Conservation (phyloP, 2,888 invertebrate species). For the Orthosia gracilis region DNA sequence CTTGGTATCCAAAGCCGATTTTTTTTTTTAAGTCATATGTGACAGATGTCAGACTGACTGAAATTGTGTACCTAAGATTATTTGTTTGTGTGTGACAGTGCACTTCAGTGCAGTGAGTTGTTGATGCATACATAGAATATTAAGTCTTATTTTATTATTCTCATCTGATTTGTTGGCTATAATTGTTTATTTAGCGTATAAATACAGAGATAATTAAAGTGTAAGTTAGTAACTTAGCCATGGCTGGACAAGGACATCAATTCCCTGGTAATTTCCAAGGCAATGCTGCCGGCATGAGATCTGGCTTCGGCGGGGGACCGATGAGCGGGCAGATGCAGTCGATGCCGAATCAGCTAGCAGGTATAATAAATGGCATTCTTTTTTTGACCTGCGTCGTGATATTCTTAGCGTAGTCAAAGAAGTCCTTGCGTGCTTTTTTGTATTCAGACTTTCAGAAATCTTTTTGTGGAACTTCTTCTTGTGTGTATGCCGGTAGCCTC, state of each 20-base stretch:
- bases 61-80: no score
- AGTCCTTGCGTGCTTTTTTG: not conserved
- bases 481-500: no score
- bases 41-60: no score
- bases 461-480: no score
- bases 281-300: conserved; percentile 92
- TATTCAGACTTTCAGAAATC: no score
- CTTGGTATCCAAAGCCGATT: no score
- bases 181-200: not conserved
- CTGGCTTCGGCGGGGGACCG: conserved; percentile 92
- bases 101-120: no score
- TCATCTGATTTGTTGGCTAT: conserved; percentile 8
- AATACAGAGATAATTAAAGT: not conserved
- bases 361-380: conserved; percentile 66
- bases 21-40: no score
- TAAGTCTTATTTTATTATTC: no score
- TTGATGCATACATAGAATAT: no score
- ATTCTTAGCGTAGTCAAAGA: not conserved
- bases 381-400: no score
- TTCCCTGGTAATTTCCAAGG: conserved; percentile 93
- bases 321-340: conserved; percentile 91
- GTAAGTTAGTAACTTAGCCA: conserved; percentile 69
- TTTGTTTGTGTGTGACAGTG: no score
- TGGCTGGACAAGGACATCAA: conserved; percentile 94
- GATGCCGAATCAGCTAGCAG: conserved; percentile 91